Evolutionary conservation across 2,113 vertebrate species (phyloP).

Genomic region (Glaucomys volans): DNA sequence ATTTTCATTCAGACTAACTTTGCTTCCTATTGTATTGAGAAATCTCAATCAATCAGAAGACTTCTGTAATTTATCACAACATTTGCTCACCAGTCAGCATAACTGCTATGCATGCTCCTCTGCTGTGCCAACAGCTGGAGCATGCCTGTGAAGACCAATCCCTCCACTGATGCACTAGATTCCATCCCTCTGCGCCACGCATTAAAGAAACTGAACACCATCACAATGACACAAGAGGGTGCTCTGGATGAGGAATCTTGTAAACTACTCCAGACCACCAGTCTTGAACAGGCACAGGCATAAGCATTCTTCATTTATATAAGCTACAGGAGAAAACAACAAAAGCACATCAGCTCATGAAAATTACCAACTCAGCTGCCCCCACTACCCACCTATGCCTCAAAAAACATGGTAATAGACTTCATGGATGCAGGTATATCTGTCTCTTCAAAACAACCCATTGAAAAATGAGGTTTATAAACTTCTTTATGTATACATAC

Average conservation of each 20-base stretch:
- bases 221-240: neutral
- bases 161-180: neutral
- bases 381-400: rapidly evolving
- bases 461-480: no score
- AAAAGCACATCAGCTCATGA: neutral
- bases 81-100: neutral
- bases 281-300: neutral
- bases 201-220: neutral
- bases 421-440: no score
- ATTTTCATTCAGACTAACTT: neutral
- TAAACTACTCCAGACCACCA: slow-evolving; percentile 22
- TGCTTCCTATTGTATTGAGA: neutral
- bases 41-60: neutral
- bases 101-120: neutral
- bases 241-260: neutral
- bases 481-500: no score
- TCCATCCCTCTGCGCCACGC: neutral
- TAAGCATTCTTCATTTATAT: neutral
- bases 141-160: neutral
- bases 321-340: slow-evolving; percentile 48
- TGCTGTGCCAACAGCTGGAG: neutral
- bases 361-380: neutral
- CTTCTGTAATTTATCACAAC: neutral
- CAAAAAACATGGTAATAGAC: neutral
- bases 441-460: no score